Percentiles rank a stretch among this genome's conserved stretches.
These are phyloP conservation scores for Silurus lanzhouensis DNA, from an alignment of 2,797 vertebrate genomes.

Conservation along the genomic window DNA sequence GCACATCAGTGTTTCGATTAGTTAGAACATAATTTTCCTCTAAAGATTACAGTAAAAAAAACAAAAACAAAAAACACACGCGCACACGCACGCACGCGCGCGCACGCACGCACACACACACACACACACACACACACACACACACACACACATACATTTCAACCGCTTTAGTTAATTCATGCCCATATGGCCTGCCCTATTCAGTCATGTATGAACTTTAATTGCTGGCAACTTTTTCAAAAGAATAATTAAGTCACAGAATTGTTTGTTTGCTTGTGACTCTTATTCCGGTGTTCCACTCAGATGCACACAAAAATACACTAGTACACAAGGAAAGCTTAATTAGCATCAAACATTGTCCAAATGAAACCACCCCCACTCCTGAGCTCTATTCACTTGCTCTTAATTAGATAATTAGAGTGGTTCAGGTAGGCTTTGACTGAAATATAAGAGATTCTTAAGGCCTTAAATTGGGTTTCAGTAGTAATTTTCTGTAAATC, in stretches of 20 bases:
- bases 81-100: background rate
- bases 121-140: background rate
- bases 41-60: slow-evolving; percentile 2
- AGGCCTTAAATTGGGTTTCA: slow-evolving; percentile 26
- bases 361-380: slow-evolving; percentile 40
- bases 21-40: background rate
- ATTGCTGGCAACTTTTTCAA: slow-evolving; percentile 40
- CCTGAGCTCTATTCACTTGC: slow-evolving; percentile 30
- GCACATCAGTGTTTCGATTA: slow-evolving; percentile 26
- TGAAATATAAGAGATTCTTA: slow-evolving; percentile 27
- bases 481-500: background rate
- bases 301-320: slow-evolving; percentile 45
- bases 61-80: background rate
- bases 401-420: slow-evolving; percentile 47
- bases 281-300: slow-evolving; percentile 38
- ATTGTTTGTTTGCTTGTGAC: slow-evolving; percentile 24
- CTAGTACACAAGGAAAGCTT: slow-evolving; percentile 32
- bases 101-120: background rate
- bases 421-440: slow-evolving; percentile 40
- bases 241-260: slow-evolving; percentile 48
- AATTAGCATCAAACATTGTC: slow-evolving; percentile 52
- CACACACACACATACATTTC: slow-evolving; percentile 6
- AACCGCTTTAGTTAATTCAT: slow-evolving; percentile 40
- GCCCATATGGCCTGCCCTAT: slow-evolving; percentile 33
- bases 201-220: slow-evolving; percentile 40